These are phyloP conservation scores for Tachyglossus aculeatus DNA, from an alignment of 2,797 vertebrate species.

Conservation along the genomic window DNA sequence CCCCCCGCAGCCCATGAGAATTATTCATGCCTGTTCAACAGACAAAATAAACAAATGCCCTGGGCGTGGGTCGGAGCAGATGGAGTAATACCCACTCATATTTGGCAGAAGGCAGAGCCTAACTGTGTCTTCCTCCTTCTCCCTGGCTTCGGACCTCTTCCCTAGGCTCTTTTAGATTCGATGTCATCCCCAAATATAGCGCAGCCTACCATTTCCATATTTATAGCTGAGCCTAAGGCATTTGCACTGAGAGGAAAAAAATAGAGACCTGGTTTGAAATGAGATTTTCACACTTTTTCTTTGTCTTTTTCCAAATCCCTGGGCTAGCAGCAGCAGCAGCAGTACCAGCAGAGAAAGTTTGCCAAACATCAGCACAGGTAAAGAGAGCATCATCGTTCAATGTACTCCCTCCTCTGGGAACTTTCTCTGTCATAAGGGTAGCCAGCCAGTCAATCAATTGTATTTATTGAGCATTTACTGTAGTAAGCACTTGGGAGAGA, in stretches of 20 bases:
- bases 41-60: neutral
- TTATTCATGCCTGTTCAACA: no score
- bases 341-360: slow-evolving; percentile 7
- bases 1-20: no score
- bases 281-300: slow-evolving; percentile 22
- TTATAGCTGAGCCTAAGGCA: slow-evolving; percentile 18
- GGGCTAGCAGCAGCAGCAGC: slow-evolving; percentile 44
- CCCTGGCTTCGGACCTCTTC: no score
- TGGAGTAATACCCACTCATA: neutral
- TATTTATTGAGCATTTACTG: no score
- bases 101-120: neutral
- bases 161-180: neutral
- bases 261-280: neutral
- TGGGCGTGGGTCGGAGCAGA: neutral
- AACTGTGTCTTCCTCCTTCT: neutral
- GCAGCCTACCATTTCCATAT: slow-evolving; percentile 25
- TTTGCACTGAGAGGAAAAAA: slow-evolving; percentile 1
- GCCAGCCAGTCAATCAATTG: no score
- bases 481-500: no score
- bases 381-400: neutral
- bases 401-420: neutral
- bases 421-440: no score
- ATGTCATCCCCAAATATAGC: neutral
- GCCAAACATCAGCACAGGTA: slow-evolving; percentile 40
- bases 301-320: slow-evolving; percentile 42